A percentile compares a stretch with the other conserved stretches of the same genome.
Evolutionary conservation across 2,113 vertebrate genomes (phyloP).

Genomic region (Mesocricetus auratus): DNA sequence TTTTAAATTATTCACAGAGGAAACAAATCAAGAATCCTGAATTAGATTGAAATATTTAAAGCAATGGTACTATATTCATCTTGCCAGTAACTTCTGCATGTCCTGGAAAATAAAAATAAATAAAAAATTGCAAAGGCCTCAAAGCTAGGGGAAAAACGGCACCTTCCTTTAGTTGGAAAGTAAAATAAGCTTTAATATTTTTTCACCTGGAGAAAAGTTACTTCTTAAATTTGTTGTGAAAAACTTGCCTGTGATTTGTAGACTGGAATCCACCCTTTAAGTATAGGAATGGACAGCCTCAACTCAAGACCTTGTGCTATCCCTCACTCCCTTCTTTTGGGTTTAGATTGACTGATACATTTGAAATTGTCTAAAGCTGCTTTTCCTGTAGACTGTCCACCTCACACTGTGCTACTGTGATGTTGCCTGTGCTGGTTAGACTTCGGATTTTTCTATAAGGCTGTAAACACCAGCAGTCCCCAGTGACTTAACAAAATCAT

Average conservation of each 20-base stretch:
- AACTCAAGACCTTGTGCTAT: background rate
- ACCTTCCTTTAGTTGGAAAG: conserved; percentile 21
- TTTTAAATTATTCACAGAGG: conserved; percentile 58
- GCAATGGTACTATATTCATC: background rate
- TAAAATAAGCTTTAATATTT: conserved; percentile 32
- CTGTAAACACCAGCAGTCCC: conserved; percentile 80
- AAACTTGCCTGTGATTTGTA: conserved; percentile 18
- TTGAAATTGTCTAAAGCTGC: conserved; percentile 60
- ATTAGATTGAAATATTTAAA: conserved; percentile 61
- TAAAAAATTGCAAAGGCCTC: conserved; percentile 38
- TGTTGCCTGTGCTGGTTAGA: conserved; percentile 81
- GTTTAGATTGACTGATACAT: background rate
- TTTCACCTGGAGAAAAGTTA: background rate
- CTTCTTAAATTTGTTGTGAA: background rate
- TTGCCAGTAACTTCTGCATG: background rate
- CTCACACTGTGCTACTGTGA: conserved; percentile 68
- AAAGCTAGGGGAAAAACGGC: background rate
- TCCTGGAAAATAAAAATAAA: conserved; percentile 55
- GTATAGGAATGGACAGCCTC: conserved; percentile 15
- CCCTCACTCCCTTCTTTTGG: background rate
- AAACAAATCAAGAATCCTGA: conserved; percentile 64
- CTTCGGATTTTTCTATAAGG: conserved; percentile 83
- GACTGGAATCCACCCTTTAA: background rate
- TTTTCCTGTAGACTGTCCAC: background rate
- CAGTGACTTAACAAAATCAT: conserved; percentile 83